Conservation (phyloP, 1,140 invertebrate genomes). For the Sitophilus oryzae region DNA sequence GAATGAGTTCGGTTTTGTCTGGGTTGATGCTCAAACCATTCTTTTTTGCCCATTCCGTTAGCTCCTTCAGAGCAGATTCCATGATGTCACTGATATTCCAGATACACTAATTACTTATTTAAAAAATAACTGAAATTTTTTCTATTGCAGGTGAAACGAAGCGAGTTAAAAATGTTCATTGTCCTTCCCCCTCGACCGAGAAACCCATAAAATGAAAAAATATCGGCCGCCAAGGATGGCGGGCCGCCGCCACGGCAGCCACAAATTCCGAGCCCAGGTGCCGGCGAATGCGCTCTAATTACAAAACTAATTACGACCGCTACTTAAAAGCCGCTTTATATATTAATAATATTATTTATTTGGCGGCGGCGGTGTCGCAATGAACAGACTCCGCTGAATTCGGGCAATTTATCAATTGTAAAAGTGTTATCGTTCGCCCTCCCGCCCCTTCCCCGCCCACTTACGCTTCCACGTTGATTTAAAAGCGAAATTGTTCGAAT, state of each 20-base stretch:
- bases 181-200: background rate
- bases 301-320: slow-evolving; percentile 35
- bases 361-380: slow-evolving; percentile 21
- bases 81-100: too few species aligned
- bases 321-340: slow-evolving; percentile 32
- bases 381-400: slow-evolving; percentile 20
- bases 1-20: too few species aligned
- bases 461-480: too few species aligned
- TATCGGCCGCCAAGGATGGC: background rate
- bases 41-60: too few species aligned
- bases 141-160: too few species aligned
- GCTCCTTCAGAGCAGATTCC: too few species aligned
- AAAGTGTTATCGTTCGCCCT: slow-evolving; percentile 11
- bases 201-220: background rate
- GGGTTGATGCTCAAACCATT: too few species aligned
- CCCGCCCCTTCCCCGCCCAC: background rate
- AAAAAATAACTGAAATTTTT: too few species aligned
- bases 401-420: slow-evolving; percentile 16
- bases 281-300: slow-evolving; percentile 26
- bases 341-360: slow-evolving; percentile 36
- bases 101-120: too few species aligned
- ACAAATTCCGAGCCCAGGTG: slow-evolving; percentile 28
- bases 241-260: background rate
- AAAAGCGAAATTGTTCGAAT: too few species aligned
- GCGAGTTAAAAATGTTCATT: too few species aligned